phyloP scores from a whole-genome alignment of 2,113 vertebrate genomes.

The Psittacara wagleri region DNA sequence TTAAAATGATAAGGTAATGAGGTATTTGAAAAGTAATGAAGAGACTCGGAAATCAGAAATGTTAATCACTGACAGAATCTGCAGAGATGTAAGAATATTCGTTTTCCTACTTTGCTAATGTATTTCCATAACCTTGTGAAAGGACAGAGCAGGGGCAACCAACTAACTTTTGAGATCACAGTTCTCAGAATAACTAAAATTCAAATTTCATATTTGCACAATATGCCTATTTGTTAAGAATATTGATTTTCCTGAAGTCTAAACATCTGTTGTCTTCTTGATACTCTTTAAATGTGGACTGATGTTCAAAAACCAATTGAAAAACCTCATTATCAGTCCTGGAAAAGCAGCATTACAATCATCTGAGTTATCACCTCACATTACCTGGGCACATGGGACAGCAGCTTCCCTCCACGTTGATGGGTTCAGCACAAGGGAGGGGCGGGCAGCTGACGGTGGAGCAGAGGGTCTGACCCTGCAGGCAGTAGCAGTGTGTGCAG shows the following conservation, averaged over 20 bases:
- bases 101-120: background rate
- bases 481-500: slow-evolving; percentile 92
- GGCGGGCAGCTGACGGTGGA: slow-evolving; percentile 90
- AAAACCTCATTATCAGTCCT: background rate
- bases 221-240: background rate
- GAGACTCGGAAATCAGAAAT: background rate
- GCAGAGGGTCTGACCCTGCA: slow-evolving; percentile 91
- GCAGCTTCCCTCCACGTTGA: slow-evolving; percentile 87
- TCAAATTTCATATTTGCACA: background rate
- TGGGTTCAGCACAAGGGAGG: slow-evolving; percentile 81
- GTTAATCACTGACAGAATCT: background rate
- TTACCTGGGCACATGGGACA: slow-evolving; percentile 89
- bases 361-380: background rate
- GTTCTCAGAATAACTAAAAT: background rate
- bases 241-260: background rate
- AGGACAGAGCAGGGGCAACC: background rate
- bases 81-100: background rate
- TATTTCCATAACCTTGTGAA: background rate
- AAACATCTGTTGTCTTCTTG: background rate
- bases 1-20: background rate
- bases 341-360: background rate
- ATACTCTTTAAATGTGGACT: background rate
- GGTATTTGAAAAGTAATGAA: background rate
- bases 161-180: background rate
- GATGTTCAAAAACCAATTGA: background rate